Evolutionary conservation across 37 sponge, comb jelly and placozoan species (phyloP), one percentile per base, ranked within the genome.

Genomic region (Crambe crambe): DNA sequence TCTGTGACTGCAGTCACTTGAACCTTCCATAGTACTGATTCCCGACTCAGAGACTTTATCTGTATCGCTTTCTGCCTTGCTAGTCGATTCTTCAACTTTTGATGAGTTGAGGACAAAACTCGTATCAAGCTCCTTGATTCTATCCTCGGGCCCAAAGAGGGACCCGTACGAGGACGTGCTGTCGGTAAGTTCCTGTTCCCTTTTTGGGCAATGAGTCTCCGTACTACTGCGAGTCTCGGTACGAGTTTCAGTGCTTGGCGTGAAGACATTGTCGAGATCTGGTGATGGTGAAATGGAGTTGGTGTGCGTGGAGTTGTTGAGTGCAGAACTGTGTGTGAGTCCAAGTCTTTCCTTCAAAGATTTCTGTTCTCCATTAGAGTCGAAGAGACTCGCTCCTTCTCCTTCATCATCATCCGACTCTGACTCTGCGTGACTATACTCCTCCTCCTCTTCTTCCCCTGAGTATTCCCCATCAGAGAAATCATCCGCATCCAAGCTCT

Each of bases 21-120:
- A 92, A 35, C 85, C 93, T 27, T 92, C 93, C 93, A 92, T 92
- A 1, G 93, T 92, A 43, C 93, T 78, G 54, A 92, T 81, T 20
- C 93, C 93, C 61, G 87, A 88, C 73, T 87, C 89, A 10, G 89
- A 88, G 22, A 74, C 42, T 20, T 43, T 73, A 25, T 89, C 88
- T 18, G 42, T 58, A 23, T 80, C 81, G 40, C 59, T 68, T 10
- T 70, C 77, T 4, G 8, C 36, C n/a, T n/a, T n/a, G n/a, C n/a
- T n/a, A 27, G 72, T 56, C 1, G 20, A 10, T n/a, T 37, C 32
- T 0, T 37, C 8, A 2, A 8, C 17, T 6, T 1, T 29, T 10
- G 38, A 10, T 39, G 42, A 34, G 17, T 41, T 31, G 8, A 2
- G 47, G 20, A 17, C 54, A 34, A 2, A 18, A 10, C 8, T 18